phyloP scores from a whole-genome alignment of 2,797 vertebrate species.

The Saxicola maurus region DNA sequence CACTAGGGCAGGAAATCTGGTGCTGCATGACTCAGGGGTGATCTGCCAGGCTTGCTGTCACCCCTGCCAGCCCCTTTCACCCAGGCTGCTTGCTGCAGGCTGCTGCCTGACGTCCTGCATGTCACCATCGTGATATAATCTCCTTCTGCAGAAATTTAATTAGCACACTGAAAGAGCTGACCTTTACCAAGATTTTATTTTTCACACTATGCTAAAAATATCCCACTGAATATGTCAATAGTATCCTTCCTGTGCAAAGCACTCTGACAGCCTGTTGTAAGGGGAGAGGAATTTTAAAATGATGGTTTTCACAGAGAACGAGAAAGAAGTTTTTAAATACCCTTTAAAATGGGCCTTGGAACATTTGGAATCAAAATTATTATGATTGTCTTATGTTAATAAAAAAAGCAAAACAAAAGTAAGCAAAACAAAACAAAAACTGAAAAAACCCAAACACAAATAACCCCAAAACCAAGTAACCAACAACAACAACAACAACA shows the following conservation, averaged over 20 bases:
- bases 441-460: background rate
- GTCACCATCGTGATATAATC: constrained; percentile 64
- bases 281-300: background rate
- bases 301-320: background rate
- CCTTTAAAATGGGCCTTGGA: rapidly evolving
- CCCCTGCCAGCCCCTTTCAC: background rate
- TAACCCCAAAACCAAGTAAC: too few species aligned
- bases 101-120: background rate
- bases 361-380: background rate
- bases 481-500: background rate
- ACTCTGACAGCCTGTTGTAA: background rate
- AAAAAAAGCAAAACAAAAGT: background rate
- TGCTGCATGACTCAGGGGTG: background rate
- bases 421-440: background rate
- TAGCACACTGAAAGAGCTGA: constrained; percentile 68
- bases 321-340: background rate
- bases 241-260: constrained; percentile 44
- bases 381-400: background rate
- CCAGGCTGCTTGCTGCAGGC: background rate
- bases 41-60: background rate
- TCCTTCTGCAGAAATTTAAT: constrained; percentile 71
- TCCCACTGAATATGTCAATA: constrained; percentile 57
- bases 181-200: constrained; percentile 72
- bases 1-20: background rate
- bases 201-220: constrained; percentile 70